Evolutionary conservation across 2,888 invertebrate genomes (phyloP), one percentile per base, ranked within the genome.

Genomic region (Hydriomena furcata): DNA sequence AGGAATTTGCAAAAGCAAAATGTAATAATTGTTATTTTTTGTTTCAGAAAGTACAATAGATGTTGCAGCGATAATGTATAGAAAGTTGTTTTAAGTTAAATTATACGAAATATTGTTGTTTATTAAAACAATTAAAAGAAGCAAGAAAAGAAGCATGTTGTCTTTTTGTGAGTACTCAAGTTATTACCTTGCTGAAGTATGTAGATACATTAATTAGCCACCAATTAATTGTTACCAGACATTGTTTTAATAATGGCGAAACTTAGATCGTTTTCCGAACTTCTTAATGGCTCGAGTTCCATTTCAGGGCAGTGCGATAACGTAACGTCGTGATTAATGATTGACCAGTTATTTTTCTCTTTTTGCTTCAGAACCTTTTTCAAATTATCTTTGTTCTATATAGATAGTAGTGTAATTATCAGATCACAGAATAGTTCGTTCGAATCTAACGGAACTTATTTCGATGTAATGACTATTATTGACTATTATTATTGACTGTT

Each of bases 41-140:
- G 57, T 88, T 88, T 67, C 84, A 89, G 89, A 89, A 89, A 76
- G 89, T 89, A 75, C 89, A 89, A 71, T 88, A 67, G 79, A 11
- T 65, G 61, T 43, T 8, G 23, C 23, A 28, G 31, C 11, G 7
- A 10, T 32, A 28, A 10, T 17, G 5, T 32, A n/a, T n/a, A n/a
- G n/a, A n/a, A n/a, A 13, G 5, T 13, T 31, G 24, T 28, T 34
- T 7, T 37, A 25, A 37, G 21, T 25, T 27, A 43, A 12, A 24
- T 34, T 20, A 34, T 28, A 38, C 7, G 20, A 31, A 38, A 17
- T 45, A 13, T 35, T 37, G 17, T 37, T 23, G 11, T 31, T 25
- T 17, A 13, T 4, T 8, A 24, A 49, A 37, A 31, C 10, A 37
- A 32, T 21, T 21, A 43, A 38, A 40, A 28, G 28, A 35, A 45